phyloP scores from a whole-genome alignment of 1,140 invertebrate species.

The Apis cerana region DNA sequence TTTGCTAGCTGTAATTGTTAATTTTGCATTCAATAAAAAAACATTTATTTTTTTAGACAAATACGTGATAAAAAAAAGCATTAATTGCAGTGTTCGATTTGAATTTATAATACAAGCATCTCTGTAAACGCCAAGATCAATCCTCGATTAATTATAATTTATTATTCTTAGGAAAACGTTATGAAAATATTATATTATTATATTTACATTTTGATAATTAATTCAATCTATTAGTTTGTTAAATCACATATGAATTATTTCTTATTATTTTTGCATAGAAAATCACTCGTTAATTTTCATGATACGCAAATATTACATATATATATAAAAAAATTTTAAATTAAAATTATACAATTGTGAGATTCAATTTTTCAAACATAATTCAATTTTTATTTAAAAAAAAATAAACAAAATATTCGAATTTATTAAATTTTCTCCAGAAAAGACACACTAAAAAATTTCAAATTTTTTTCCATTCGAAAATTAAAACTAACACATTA shows the following conservation, averaged over 20 bases:
- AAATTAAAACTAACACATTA: not conserved
- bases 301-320: no score
- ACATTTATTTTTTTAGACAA: not conserved
- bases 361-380: no score
- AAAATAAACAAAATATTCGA: no score
- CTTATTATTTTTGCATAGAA: no score
- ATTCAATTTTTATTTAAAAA: no score
- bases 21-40: not conserved
- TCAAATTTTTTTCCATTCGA: not conserved
- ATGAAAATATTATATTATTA: not conserved
- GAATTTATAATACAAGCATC: not conserved
- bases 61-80: not conserved
- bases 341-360: no score
- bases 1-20: not conserved
- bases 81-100: conserved; percentile 1
- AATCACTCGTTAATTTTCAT: not conserved
- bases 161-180: no score
- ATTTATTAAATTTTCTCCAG: not conserved
- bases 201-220: not conserved
- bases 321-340: no score
- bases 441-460: not conserved
- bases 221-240: not conserved
- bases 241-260: no score
- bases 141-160: conserved; percentile 30
- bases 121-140: conserved; percentile 29